Percentiles rank a stretch among this genome's conserved stretches.
phyloP scores from a whole-genome alignment of 2,113 vertebrate genomes.

The Calidris pygmaea region DNA sequence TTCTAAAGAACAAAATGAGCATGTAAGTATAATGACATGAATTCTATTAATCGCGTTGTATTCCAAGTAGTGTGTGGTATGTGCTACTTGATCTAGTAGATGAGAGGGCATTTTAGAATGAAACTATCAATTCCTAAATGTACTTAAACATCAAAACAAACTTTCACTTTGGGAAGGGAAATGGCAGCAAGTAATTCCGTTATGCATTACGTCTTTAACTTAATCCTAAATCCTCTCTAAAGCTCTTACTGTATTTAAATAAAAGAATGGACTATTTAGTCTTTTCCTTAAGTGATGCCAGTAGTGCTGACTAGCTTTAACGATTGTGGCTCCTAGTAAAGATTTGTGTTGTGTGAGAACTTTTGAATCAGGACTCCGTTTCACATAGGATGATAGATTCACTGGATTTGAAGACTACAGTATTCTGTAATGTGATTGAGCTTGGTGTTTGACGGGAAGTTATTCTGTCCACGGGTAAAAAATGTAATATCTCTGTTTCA shows the following conservation, averaged over 20 bases:
- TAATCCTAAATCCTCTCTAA: constrained; percentile 53
- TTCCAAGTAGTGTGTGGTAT: neutral
- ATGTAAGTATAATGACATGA: neutral
- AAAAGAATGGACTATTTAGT: constrained; percentile 1
- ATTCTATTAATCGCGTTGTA: neutral
- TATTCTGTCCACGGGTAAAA: neutral
- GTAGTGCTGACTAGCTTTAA: neutral
- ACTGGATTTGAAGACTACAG: neutral
- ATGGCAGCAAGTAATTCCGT: constrained; percentile 32
- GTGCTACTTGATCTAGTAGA: neutral
- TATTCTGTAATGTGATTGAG: neutral
- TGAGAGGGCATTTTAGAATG: neutral
- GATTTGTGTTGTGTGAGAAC: neutral
- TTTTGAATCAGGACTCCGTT: neutral
- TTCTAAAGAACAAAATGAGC: neutral
- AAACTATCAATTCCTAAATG: neutral
- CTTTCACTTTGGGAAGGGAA: constrained; percentile 51
- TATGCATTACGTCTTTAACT: constrained; percentile 6
- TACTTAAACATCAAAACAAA: constrained; percentile 21
- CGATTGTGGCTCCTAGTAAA: neutral
- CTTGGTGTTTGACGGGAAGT: neutral
- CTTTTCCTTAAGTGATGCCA: neutral
- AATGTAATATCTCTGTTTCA: neutral
- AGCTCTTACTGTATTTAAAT: constrained; percentile 47
- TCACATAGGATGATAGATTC: neutral